Evolutionary conservation across 2,113 vertebrate genomes (phyloP), one percentile per base, ranked within the genome.

Genomic region (Eurypyga helias): DNA sequence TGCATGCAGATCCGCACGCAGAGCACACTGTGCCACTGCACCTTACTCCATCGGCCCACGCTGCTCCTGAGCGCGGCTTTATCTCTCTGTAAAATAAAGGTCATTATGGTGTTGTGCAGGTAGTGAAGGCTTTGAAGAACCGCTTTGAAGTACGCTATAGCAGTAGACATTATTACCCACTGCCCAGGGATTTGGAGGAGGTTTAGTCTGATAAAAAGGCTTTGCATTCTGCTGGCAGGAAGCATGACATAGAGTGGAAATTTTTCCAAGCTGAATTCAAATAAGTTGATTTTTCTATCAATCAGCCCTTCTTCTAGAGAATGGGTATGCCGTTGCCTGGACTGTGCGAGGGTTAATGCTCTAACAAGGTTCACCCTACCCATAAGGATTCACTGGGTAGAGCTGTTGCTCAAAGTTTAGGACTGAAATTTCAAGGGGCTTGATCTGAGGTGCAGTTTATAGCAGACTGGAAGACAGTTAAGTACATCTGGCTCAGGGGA

Each of bases 211-310:
- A 92, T 96, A 92, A 95, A 97, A 92, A 86, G 90, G 69, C 92
- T 93, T 89, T 93, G 95, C 93, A 73, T 96, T 96, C 88, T 83
- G 82, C 93, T 88, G 93, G 96, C 93, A 89, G 91, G 75, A 94
- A 96, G 86, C 83, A 80, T 85, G 73, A 87, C 61, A 95, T 75
- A 73, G 94, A 96, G 86, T 90, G 79, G 79, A 92, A 94, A 88
- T 81, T 92, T 78, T 94, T 90, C 90, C 90, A 95, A 93, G 92
- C 88, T 93, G 96, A 97, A 94, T 96, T 90, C 85, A 95, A 95
- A 96, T 90, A 85, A 93, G 79, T 66, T 66, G 79, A 67, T 95
- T 93, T 94, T 96, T 96, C 69, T 90, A 80, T 71, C 72, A 92
- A 80, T 71, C 72, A 92, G 79, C 60, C 24, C 31, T 85, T 80